Evolutionary conservation across 2,113 vertebrate species (phyloP), one percentile per base, ranked within the genome.

Genomic region (Perca flavescens): DNA sequence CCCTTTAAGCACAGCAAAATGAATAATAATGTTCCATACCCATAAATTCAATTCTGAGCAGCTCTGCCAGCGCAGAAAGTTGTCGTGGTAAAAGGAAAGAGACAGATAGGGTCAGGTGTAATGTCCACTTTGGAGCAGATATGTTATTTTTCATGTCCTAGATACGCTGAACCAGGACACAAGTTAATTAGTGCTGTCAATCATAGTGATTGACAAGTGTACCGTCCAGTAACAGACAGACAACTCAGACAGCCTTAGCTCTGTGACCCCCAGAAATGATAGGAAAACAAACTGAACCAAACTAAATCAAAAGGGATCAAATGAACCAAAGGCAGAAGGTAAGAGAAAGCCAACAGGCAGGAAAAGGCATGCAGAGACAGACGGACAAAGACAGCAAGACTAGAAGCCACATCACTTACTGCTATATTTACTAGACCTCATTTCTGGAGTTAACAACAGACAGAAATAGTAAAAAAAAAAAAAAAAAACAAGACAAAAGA

Each of bases 1-100:
- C 80, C 91, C 91, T 92, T 93, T 92, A 95, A 94, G 92, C 83
- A 94, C 90, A 94, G 87, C 86, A 93, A 92, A 93, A 95, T 96
- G 95, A 97, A 97, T 96, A 95, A 94, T 91, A 94, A 96, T 90
- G 92, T 96, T 98, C 94, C 98, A 95, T 99, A 99, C 98, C 98
- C 97, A 97, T 98, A 96, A 99, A 97, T 97, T 99, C 96, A 98
- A 98, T 97, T 98, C 97, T 97, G 96, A 99, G 97, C 96, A 98
- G 97, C 96, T 97, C 98, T 99, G 98, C 97, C 96, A 97, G 96
- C 96, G 94, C 96, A 96, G 96, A 97, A 97, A 95, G 96, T 95
- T 94, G 96, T 96, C 86, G 93, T 91, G 93, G 89, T 92, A 93
- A 94, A 91, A 94, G 90, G 86, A 95, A 88, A 94, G 91, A 95